Base-by-base conservation (phyloP, 2,113 vertebrate genomes). In the Dicentrarchus labrax region DNA sequence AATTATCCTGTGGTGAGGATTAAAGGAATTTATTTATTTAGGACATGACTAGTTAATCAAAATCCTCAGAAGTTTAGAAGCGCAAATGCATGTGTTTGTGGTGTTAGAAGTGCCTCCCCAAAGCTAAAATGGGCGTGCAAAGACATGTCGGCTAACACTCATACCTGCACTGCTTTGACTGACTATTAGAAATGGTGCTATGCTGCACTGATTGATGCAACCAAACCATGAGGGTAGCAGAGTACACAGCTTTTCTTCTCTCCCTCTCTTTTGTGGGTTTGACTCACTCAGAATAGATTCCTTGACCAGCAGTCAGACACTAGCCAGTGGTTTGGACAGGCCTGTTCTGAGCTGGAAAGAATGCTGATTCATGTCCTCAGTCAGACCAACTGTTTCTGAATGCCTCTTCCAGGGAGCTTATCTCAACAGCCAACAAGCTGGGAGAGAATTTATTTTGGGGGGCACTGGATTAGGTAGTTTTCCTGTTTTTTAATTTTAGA, bases 281-380 rank as follows among this genome's bases (percentile, higher is more conserved):
- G 85, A 84, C 47, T 84, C 80, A 84, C 43, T 71, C 43, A 21
- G 56, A 75, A 76, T 41, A 57, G 77, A 86, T 86, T 86, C 70
- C 73, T 69, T 19, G 3, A 38, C 39, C 80, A 64, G 57, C 30
- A 83, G 90, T 86, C 83, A 91, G 84, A 78, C 62, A 17, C 60
- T 39, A 21, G 59, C 30, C 51, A 0, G 86, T 48, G 84, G 89
- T 91, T 83, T 88, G 57, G 80, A 87, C 36, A 4, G 61, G 47
- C 45, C 65, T 21, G 45, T 64, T 76, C 61, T 78, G 65, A 86
- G 60, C 43, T 84, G 68, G 82, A 92, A 90, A 84, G 83, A 87
- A 86, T 87, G 82, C 80, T 87, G 82, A 86, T 59, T 90, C 86
- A 90, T 76, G 73, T 84, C 65, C 75, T 79, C 30, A 48, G 39